phyloP scores from a whole-genome alignment of 2,113 vertebrate genomes.

The Pomatorhinus ruficollis region DNA sequence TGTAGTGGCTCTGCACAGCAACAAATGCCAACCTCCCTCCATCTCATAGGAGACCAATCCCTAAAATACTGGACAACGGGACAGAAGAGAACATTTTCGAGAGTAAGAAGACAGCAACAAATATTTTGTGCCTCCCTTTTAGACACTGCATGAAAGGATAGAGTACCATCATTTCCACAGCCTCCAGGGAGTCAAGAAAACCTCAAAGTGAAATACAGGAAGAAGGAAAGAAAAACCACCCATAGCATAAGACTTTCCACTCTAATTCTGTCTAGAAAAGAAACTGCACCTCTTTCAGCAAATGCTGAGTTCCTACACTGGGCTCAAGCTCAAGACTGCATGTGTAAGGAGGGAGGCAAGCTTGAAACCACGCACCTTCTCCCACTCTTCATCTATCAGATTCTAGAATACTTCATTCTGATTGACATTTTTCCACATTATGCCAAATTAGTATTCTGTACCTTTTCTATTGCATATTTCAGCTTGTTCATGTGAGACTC shows the following conservation, averaged over 20 bases:
- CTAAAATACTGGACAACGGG: background rate
- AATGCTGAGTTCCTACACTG: background rate
- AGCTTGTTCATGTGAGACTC: constrained; percentile 90
- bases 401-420: background rate
- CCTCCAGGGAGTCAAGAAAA: background rate
- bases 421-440: background rate
- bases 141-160: background rate
- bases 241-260: background rate
- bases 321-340: constrained; percentile 11
- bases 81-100: background rate
- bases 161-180: background rate
- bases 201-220: background rate
- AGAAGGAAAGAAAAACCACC: background rate
- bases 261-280: background rate
- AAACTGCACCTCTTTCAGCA: background rate
- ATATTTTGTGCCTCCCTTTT: background rate
- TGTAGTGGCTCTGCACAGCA: too few relatives aligned
- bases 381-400: constrained; percentile 21
- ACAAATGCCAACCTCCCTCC: background rate
- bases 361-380: constrained; percentile 6
- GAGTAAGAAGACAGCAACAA: background rate
- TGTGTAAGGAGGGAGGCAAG: background rate
- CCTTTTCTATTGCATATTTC: constrained; percentile 88
- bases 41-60: background rate
- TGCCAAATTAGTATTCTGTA: constrained; percentile 42